Conservation (phyloP, 2,113 vertebrate species). For the Pelodiscus sinensis region DNA sequence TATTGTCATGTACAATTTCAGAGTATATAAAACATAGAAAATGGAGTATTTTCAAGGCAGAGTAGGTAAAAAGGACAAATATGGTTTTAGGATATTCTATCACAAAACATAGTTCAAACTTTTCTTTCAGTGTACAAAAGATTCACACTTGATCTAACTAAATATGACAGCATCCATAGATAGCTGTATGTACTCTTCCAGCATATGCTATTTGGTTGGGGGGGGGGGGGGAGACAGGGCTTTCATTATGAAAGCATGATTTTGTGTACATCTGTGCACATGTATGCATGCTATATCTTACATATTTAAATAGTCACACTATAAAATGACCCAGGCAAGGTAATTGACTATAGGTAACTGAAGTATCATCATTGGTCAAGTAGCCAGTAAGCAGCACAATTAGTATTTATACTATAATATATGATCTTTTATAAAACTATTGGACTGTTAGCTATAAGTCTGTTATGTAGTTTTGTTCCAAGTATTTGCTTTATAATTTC, state of each 20-base stretch:
- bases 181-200: background rate
- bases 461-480: background rate
- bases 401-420: background rate
- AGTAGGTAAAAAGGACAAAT: constrained; percentile 47
- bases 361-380: background rate
- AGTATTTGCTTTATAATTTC: background rate
- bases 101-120: constrained; percentile 22
- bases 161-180: background rate
- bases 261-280: background rate
- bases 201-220: background rate
- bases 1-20: constrained; percentile 75
- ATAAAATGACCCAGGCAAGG: background rate
- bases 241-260: background rate
- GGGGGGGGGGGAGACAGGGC: background rate
- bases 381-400: background rate
- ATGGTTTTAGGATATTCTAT: background rate
- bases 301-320: constrained; percentile 10
- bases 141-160: background rate
- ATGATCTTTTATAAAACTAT: background rate
- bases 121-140: background rate
- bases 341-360: background rate
- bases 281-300: background rate
- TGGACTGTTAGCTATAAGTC: background rate
- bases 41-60: constrained; percentile 56
- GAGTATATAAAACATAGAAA: constrained; percentile 74